A percentile compares a stretch with the other conserved stretches of the same genome.
Evolutionary conservation across 2,888 invertebrate genomes (phyloP).

Genomic region (Dendrolimus pini): DNA sequence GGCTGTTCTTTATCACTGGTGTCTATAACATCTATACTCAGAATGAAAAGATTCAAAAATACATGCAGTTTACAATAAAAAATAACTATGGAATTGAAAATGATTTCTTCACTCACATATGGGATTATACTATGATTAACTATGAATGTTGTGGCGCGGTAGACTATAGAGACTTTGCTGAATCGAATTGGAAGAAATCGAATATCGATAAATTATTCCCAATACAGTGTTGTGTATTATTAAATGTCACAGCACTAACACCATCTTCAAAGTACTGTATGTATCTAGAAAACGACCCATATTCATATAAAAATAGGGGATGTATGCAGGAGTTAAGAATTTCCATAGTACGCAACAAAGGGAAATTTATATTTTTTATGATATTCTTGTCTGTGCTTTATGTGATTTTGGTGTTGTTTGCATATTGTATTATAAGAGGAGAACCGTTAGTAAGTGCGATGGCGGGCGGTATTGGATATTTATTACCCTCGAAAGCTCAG

Average conservation of each 20-base stretch:
- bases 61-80: slow-evolving; percentile 33
- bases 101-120: slow-evolving; percentile 47
- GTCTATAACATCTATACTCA: slow-evolving; percentile 53
- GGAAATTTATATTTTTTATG: slow-evolving; percentile 39
- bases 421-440: slow-evolving; percentile 50
- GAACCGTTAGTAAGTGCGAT: slow-evolving; percentile 40
- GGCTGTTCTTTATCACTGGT: slow-evolving; percentile 52
- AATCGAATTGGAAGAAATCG: slow-evolving; percentile 41
- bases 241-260: slow-evolving; percentile 31
- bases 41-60: slow-evolving; percentile 34
- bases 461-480: slow-evolving; percentile 22
- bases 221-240: slow-evolving; percentile 48
- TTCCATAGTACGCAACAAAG: slow-evolving; percentile 38
- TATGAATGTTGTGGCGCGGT: slow-evolving; percentile 57
- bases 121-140: slow-evolving; percentile 53
- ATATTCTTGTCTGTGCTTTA: slow-evolving; percentile 32
- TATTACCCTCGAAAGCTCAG: slow-evolving; percentile 21
- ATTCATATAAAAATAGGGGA: slow-evolving; percentile 35
- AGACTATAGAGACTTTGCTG: slow-evolving; percentile 42
- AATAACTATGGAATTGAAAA: slow-evolving; percentile 49
- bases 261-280: slow-evolving; percentile 45
- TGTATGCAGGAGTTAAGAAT: slow-evolving; percentile 43
- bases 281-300: slow-evolving; percentile 17
- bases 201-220: slow-evolving; percentile 42
- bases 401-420: slow-evolving; percentile 38